Evolutionary conservation across 2,888 invertebrate species (phyloP).

Genomic region (Platynereis dumerilii): DNA sequence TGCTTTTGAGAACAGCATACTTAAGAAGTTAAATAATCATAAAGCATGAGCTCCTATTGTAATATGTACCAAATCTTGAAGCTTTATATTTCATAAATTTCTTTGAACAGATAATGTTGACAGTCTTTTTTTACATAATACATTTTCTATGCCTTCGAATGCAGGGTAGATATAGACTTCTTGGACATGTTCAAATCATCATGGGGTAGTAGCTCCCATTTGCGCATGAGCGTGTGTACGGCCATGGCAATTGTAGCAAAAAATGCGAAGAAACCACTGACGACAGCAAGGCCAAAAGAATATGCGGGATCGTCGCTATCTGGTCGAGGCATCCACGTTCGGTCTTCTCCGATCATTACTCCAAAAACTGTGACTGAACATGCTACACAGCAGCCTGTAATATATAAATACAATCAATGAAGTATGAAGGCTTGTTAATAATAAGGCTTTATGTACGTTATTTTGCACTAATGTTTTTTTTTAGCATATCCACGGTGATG

Average conservation of each 20-base stretch:
- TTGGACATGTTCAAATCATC: too few relatives aligned
- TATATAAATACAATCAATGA: conserved; percentile 13
- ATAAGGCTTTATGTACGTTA: background rate
- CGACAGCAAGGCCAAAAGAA: conserved; percentile 40
- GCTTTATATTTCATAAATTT: too few relatives aligned
- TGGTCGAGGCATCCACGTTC: conserved; percentile 42
- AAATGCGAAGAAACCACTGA: conserved; percentile 38
- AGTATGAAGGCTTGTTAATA: conserved; percentile 1
- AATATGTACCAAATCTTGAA: too few relatives aligned
- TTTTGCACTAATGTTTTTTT: too few relatives aligned
- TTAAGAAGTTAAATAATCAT: too few relatives aligned
- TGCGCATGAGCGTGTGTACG: conserved; percentile 34
- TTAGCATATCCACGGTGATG: too few relatives aligned
- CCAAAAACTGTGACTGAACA: conserved; percentile 37
- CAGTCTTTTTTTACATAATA: too few relatives aligned
- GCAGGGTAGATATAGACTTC: too few relatives aligned
- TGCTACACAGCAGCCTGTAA: conserved; percentile 31
- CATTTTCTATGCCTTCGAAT: too few relatives aligned
- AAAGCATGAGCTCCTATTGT: too few relatives aligned
- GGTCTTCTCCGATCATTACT: conserved; percentile 42
- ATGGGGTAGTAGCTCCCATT: conserved; percentile 30
- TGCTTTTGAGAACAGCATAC: too few relatives aligned
- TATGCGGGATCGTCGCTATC: conserved; percentile 38
- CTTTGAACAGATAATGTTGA: too few relatives aligned
- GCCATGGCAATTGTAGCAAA: conserved; percentile 36